phyloP scores from a whole-genome alignment of 2,113 vertebrate genomes.

The Leucoraja erinaceus region DNA sequence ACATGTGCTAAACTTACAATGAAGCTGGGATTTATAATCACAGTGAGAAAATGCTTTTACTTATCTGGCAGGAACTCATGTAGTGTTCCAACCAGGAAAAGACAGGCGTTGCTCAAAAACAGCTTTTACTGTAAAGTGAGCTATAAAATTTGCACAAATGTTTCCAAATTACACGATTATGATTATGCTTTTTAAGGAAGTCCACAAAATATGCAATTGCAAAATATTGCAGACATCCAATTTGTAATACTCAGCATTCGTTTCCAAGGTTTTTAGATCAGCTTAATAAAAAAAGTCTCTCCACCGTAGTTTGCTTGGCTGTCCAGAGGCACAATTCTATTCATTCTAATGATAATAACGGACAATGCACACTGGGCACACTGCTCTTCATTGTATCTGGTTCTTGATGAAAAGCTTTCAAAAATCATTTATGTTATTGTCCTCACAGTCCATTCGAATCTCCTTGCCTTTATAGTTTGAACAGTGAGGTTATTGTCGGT shows the following conservation, averaged over 20 bases:
- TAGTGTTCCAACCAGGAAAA: slow-evolving; percentile 4
- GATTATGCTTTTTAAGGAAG: neutral
- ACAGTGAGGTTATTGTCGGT: slow-evolving; percentile 43
- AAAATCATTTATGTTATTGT: slow-evolving; percentile 27
- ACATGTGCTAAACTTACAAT: neutral
- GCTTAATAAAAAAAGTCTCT: neutral
- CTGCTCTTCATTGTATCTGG: neutral
- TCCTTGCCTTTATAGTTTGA: slow-evolving; percentile 40
- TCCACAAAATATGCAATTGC: neutral
- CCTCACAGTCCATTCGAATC: neutral
- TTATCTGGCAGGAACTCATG: slow-evolving; percentile 26
- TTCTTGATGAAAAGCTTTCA: slow-evolving; percentile 15
- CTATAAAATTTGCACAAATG: neutral
- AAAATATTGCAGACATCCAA: neutral
- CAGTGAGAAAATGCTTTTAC: slow-evolving; percentile 17
- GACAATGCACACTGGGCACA: neutral
- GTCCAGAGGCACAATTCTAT: neutral
- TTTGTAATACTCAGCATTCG: neutral
- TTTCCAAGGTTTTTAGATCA: neutral
- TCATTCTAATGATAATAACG: neutral
- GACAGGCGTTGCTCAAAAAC: neutral
- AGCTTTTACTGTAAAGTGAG: neutral
- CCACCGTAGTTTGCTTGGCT: neutral
- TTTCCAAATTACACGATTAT: neutral
- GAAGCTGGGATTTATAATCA: neutral